Evolutionary conservation across 2,888 invertebrate genomes (phyloP).

Genomic region (Invenusta paracnida): DNA sequence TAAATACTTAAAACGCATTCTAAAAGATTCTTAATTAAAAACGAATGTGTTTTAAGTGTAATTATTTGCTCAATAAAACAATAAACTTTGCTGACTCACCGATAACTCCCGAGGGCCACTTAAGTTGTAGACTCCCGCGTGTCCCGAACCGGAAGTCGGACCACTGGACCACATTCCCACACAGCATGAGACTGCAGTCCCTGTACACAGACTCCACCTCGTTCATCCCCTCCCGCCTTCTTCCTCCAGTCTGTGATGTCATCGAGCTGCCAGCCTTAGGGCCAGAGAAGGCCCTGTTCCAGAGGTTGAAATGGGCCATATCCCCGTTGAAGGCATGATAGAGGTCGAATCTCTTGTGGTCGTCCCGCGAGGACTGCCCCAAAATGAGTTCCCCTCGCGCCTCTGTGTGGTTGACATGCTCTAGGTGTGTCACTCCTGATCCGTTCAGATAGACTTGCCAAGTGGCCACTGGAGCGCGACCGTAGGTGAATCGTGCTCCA

Average conservation of each 20-base stretch:
- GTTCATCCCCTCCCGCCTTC: neutral
- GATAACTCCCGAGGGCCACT: slow-evolving; percentile 57
- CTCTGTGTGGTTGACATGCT: neutral
- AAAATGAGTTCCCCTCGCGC: slow-evolving; percentile 42
- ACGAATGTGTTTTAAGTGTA: too few relatives aligned
- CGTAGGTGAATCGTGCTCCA: neutral
- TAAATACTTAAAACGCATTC: too few relatives aligned
- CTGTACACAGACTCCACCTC: slow-evolving; percentile 42
- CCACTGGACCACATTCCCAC: slow-evolving; percentile 60
- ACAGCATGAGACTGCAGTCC: slow-evolving; percentile 56
- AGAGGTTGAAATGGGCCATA: slow-evolving; percentile 58
- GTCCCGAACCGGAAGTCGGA: slow-evolving; percentile 59
- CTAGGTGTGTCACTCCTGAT: neutral
- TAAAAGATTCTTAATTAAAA: too few relatives aligned
- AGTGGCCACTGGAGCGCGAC: neutral
- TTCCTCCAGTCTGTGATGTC: neutral
- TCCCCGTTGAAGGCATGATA: slow-evolving; percentile 54
- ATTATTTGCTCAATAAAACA: too few relatives aligned
- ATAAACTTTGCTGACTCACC: too few relatives aligned
- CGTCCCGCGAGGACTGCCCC: slow-evolving; percentile 43
- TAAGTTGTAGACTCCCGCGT: slow-evolving; percentile 56
- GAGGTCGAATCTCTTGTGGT: slow-evolving; percentile 48
- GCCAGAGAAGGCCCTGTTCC: slow-evolving; percentile 51
- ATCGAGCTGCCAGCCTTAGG: slow-evolving; percentile 47
- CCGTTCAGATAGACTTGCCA: neutral